A percentile compares a stretch with the other conserved stretches of the same genome.
Evolutionary conservation across 2,113 vertebrate genomes (phyloP).

Genomic region (Brienomyrus longianalis): DNA sequence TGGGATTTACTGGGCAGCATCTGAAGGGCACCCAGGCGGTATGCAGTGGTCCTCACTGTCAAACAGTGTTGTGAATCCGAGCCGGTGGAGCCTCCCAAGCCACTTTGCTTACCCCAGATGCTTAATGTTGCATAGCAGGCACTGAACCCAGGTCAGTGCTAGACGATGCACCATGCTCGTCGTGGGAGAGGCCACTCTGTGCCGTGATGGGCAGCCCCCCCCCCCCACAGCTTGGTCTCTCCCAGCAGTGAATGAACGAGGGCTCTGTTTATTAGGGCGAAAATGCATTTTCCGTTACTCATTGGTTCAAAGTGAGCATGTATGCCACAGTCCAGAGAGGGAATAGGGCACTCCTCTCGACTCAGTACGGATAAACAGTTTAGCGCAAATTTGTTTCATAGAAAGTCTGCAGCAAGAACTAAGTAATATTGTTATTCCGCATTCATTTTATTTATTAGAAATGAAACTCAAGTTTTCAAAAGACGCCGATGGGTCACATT

Average conservation of each 20-base stretch:
- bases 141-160: not conserved
- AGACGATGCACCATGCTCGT: not conserved
- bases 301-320: not conserved
- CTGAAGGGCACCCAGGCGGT: not conserved
- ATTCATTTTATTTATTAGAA: not conserved
- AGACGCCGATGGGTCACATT: not conserved
- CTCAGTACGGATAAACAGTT: not conserved
- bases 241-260: conserved; percentile 36
- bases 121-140: conserved; percentile 40
- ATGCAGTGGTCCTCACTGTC: not conserved
- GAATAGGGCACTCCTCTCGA: conserved; percentile 31
- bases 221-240: conserved; percentile 28
- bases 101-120: not conserved
- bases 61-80: not conserved
- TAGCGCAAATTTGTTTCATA: not conserved
- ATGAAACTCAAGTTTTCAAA: not conserved
- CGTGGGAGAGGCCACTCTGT: not conserved
- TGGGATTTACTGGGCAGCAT: not conserved
- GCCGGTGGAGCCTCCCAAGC: not conserved
- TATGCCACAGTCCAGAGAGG: conserved; percentile 8
- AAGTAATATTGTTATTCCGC: not conserved
- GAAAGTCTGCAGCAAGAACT: not conserved
- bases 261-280: conserved; percentile 11
- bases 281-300: conserved; percentile 22
- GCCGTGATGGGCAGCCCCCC: conserved; percentile 10